Evolutionary conservation across 1,140 invertebrate genomes (phyloP).

Genomic region (Apocrypta bakeri): DNA sequence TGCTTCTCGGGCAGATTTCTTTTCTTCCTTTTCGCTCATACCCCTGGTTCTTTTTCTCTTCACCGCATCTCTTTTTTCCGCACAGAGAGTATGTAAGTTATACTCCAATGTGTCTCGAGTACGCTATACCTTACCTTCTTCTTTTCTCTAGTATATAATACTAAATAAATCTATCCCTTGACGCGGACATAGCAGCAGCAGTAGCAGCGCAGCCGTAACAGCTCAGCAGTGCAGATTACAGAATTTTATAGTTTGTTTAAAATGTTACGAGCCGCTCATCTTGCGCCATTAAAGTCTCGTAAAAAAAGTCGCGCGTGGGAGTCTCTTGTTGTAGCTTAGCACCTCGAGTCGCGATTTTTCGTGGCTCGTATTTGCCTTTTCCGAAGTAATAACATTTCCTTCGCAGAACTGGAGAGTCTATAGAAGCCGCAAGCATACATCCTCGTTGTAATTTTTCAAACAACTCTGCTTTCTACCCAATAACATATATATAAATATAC

Average conservation of each 20-base stretch:
- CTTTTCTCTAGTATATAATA: not conserved
- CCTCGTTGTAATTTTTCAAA: not conserved
- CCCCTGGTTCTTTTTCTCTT: not conserved
- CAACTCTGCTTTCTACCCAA: too few relatives aligned
- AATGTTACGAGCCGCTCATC: constrained; percentile 38
- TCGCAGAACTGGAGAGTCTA: too few relatives aligned
- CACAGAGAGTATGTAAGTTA: not conserved
- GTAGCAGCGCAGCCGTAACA: not conserved
- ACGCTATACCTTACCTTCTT: not conserved
- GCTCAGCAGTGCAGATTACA: constrained; percentile 19
- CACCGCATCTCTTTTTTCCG: not conserved
- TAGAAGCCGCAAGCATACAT: too few relatives aligned
- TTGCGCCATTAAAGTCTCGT: constrained; percentile 40
- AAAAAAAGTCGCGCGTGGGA: constrained; percentile 11
- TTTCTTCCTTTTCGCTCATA: constrained; percentile 15
- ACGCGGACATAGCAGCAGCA: not conserved
- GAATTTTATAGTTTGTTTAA: constrained; percentile 45
- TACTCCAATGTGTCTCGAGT: not conserved
- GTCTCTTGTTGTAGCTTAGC: constrained; percentile 12
- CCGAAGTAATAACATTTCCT: constrained; percentile 8
- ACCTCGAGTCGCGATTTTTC: constrained; percentile 10
- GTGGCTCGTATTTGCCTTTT: not conserved
- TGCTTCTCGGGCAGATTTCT: not conserved
- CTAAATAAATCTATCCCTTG: not conserved
- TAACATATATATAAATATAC: not conserved